Evolutionary conservation across 1,140 invertebrate genomes (phyloP), one percentile per base, ranked within the genome.

Genomic region (Camponotus vicinus): DNA sequence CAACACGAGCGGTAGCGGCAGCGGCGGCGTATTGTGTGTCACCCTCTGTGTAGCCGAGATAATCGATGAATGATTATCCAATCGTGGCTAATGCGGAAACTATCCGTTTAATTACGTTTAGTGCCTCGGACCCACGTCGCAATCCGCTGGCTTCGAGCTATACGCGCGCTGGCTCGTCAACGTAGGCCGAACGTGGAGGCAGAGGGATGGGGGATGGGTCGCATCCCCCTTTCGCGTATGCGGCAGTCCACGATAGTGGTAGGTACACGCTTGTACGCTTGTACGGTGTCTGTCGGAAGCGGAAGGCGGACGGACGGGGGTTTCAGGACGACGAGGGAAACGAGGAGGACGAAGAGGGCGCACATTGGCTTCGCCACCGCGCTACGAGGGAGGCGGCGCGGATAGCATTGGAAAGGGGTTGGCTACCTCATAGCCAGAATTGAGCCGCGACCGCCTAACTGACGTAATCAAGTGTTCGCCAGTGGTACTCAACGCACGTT

Each of bases 71-170:
- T 93, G 94, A 94, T 94, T 93, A 94, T 94, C 93, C 93, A 94
- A 94, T 94, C 94, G 92, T 91, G 93, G 92, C 94, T 94, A 95
- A 95, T 94, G 94, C 94, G 94, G 92, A 94, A 94, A 94, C 93
- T 93, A 94, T 94, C 93, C 94, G 93, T 95, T 94, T 95, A 95
- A 95, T 95, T 95, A 95, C 93, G 93, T 94, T 93, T 93, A 93
- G 92, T 92, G 92, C 90, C 91, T 93, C 89, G 87, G 92, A 93
- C 87, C 93, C 67, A 89, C 87, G 89, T 90, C 88, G 90, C 89
- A 89, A 89, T 86, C 85, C 89, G 91, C 86, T 87, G 93, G 92
- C 88, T 93, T 91, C 88, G 90, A 90, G 89, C 90, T 91, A 87
- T 91, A 88, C 89, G 86, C 87, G 87, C 88, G 59, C 66, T 64